phyloP scores from a whole-genome alignment of 1,140 invertebrate genomes.

The Frieseomelitta varia region DNA sequence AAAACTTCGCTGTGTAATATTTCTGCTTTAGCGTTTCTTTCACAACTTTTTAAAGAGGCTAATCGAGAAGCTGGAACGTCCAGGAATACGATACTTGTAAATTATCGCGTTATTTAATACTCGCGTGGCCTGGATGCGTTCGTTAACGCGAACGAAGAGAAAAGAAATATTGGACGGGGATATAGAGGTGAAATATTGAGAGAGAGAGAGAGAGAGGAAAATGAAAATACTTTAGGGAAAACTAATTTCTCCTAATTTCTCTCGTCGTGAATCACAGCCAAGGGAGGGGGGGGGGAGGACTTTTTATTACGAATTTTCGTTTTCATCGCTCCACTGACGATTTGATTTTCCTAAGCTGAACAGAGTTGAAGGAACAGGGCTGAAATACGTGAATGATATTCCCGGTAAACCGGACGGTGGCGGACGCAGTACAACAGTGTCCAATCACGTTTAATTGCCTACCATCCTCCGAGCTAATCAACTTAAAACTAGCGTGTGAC shows the following conservation, averaged over 20 bases:
- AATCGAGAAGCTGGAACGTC: not conserved
- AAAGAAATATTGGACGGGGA: not conserved
- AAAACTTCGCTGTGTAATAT: no score
- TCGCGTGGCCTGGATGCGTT: not conserved
- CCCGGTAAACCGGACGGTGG: no score
- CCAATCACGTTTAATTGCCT: constrained; percentile 8
- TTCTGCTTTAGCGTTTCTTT: no score
- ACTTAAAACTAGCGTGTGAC: constrained; percentile 14
- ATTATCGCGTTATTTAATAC: not conserved
- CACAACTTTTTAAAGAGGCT: no score
- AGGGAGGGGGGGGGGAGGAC: no score
- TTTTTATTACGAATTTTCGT: not conserved
- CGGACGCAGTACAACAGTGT: not conserved
- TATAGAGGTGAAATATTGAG: not conserved
- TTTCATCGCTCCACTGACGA: not conserved
- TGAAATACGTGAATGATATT: not conserved
- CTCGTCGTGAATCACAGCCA: not conserved
- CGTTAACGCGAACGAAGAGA: not conserved
- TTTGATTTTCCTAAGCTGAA: not conserved
- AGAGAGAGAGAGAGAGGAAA: not conserved
- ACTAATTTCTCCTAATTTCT: constrained; percentile 1
- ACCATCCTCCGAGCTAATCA: constrained; percentile 2
- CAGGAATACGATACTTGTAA: not conserved
- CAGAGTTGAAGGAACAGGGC: not conserved
- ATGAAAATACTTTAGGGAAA: not conserved